Percentiles rank a stretch among this genome's conserved stretches.
These are phyloP conservation scores for Acleris holmiana DNA, from an alignment of 2,888 invertebrate genomes.

Conservation along the genomic window DNA sequence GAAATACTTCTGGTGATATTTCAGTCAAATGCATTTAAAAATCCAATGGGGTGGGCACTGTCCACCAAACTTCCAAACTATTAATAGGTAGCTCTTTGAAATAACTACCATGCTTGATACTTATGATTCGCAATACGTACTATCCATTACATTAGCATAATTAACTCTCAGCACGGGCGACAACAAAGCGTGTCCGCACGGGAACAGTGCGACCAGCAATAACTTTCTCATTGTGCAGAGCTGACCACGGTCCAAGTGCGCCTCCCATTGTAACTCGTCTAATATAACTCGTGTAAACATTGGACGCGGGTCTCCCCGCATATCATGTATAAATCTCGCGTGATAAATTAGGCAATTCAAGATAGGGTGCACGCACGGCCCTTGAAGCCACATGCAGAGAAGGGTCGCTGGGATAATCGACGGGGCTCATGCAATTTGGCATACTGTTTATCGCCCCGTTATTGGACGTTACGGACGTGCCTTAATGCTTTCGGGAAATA, in stretches of 20 bases:
- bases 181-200: conserved; percentile 54
- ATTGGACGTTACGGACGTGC: conserved; percentile 40
- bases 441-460: conserved; percentile 50
- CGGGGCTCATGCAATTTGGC: conserved; percentile 57
- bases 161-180: conserved; percentile 46
- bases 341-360: conserved; percentile 75
- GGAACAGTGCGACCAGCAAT: conserved; percentile 51
- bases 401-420: conserved; percentile 56
- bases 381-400: conserved; percentile 55
- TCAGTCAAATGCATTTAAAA: too few species aligned
- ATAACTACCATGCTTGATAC: conserved; percentile 1
- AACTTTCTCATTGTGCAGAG: conserved; percentile 51
- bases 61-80: background rate
- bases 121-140: conserved; percentile 37
- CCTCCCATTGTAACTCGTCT: conserved; percentile 27
- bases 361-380: conserved; percentile 63
- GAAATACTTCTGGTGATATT: too few species aligned
- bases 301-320: conserved; percentile 66
- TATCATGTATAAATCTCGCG: conserved; percentile 64
- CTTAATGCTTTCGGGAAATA: conserved; percentile 49
- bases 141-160: conserved; percentile 55
- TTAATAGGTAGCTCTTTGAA: background rate
- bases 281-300: conserved; percentile 46
- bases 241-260: conserved; percentile 37
- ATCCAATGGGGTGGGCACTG: too few species aligned